Percentiles rank a stretch among this genome's conserved stretches.
phyloP scores from a whole-genome alignment of 2,113 vertebrate species.

The Columba janthina region DNA sequence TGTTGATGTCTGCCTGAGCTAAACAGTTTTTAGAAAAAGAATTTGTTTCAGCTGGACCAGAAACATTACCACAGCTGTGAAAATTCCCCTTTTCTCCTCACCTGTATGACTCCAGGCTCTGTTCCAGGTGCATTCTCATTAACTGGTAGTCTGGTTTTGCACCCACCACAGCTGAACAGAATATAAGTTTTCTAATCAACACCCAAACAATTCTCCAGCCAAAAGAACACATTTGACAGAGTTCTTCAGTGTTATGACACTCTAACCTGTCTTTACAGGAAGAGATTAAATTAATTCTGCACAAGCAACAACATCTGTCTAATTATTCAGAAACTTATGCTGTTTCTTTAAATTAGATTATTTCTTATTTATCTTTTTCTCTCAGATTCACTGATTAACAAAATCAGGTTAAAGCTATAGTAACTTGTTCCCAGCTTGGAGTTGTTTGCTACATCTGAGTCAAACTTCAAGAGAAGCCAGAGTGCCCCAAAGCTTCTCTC shows the following conservation, averaged over 20 bases:
- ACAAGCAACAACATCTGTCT: background rate
- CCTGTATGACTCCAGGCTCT: background rate
- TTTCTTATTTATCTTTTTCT: background rate
- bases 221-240: background rate
- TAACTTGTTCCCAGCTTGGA: background rate
- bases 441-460: background rate
- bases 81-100: conserved; percentile 8
- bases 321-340: background rate
- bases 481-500: background rate
- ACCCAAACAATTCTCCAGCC: conserved; percentile 30
- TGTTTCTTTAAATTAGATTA: background rate
- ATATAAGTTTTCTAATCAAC: background rate
- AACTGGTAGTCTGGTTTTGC: background rate
- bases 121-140: background rate
- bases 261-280: background rate
- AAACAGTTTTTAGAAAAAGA: background rate
- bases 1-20: background rate
- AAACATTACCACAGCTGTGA: background rate
- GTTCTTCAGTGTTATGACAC: background rate
- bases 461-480: background rate
- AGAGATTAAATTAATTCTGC: background rate
- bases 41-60: background rate
- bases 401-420: background rate
- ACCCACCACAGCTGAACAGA: background rate
- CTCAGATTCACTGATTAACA: background rate